Evolutionary conservation across 1,140 invertebrate species (phyloP).

Genomic region (Cotesia glomerata): DNA sequence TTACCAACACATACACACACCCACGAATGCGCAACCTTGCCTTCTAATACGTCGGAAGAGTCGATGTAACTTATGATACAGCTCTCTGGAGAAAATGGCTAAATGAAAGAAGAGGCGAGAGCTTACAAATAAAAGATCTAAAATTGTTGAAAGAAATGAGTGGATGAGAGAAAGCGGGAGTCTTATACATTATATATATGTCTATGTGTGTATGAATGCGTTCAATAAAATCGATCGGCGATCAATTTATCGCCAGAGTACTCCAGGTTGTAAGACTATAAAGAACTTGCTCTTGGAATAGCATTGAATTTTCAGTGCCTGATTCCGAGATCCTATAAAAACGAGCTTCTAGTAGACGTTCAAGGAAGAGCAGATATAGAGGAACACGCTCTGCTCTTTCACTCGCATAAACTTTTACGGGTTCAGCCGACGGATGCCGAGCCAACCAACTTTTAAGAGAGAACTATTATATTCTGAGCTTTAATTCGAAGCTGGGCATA

Average conservation of each 20-base stretch:
- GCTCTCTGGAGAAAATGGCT: neutral
- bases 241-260: neutral
- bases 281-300: neutral
- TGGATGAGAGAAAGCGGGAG: too few species aligned
- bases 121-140: neutral
- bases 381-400: too few species aligned
- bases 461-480: too few species aligned
- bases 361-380: neutral
- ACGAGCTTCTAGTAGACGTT: neutral
- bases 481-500: too few species aligned
- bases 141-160: too few species aligned
- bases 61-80: slow-evolving; percentile 1
- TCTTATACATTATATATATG: neutral
- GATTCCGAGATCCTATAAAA: neutral
- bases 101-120: neutral
- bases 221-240: neutral
- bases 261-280: neutral
- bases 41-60: neutral
- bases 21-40: too few species aligned
- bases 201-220: neutral
- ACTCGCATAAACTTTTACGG: neutral
- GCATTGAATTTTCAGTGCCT: neutral
- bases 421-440: neutral
- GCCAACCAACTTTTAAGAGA: too few species aligned
- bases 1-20: neutral